Base-by-base conservation (phyloP, 2,113 vertebrate genomes). In the Grammomys dolichurus region DNA sequence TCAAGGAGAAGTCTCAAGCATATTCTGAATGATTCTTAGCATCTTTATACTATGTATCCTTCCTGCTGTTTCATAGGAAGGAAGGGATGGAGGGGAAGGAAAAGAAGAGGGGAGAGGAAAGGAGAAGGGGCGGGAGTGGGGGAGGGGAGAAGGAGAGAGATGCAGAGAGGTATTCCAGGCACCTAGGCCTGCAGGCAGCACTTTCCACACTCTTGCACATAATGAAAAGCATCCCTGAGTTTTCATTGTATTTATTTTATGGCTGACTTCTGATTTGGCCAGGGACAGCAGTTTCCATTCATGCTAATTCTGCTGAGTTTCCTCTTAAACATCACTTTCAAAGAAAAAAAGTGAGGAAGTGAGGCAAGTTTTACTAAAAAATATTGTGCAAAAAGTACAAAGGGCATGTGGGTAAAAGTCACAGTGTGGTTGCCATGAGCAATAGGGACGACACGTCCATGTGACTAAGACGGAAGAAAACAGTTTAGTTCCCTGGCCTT, bases 271-370 rank as follows among this genome's bases (percentile, higher is more conserved):
- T 95, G 70, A 91, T 82, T 93, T 96, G 95, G 95, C 87, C 63
- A 58, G 75, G 40, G 51, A 69, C 20, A 70, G n/a, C 58, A 36
- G 51, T 95, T 97, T 97, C 93, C 75, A 67, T 94, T 94, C 75
- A 51, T 43, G 75, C 69, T 46, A 73, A 96, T 94, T 94, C 56
- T 93, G 20, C 80, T 46, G 81, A 54, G 17, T 89, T 96, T 90
- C 70, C 91, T 94, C 84, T 94, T 65, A 93, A 93, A 95, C 95
- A 89, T 91, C 90, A 92, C 58, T 95, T 97, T 94, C 56, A 93
- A 67, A 81, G 90, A 20, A n/a, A 85, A 87, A 81, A 40, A 73
- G 69, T 51, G 20, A 94, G 80, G 58, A 95, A 94, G 14, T 1
- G 9, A 95, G 51, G 80, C 60, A 77, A 48, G 51, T 89, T 93